phyloP scores from a whole-genome alignment of 2,888 invertebrate genomes.

The Galerucella pusilla region DNA sequence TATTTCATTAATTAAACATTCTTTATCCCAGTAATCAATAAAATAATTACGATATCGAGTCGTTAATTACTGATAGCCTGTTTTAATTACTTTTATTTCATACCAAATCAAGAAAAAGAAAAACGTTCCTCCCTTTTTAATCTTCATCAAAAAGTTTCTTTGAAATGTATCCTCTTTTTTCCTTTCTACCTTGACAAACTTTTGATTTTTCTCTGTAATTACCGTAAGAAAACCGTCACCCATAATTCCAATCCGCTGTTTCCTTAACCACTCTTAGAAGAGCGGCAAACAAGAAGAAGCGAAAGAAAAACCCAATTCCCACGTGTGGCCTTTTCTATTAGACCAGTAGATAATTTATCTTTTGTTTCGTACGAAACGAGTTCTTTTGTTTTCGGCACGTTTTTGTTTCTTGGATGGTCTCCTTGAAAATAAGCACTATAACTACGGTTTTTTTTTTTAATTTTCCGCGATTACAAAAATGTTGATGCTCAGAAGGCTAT shows the following conservation, averaged over 20 bases:
- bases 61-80: no score
- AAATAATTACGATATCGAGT: no score
- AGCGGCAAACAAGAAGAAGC: slow-evolving; percentile 22
- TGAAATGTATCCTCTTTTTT: background rate
- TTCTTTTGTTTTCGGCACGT: slow-evolving; percentile 46
- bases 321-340: slow-evolving; percentile 54
- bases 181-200: background rate
- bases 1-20: no score
- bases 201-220: background rate
- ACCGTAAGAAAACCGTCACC: slow-evolving; percentile 4
- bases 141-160: background rate
- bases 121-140: background rate
- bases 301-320: slow-evolving; percentile 44
- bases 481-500: slow-evolving; percentile 40
- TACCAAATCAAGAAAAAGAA: background rate
- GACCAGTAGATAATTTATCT: slow-evolving; percentile 59
- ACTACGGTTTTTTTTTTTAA: slow-evolving; percentile 47
- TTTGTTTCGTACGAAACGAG: slow-evolving; percentile 49
- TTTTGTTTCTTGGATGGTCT: slow-evolving; percentile 52
- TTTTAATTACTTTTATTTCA: background rate
- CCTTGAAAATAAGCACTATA: slow-evolving; percentile 47
- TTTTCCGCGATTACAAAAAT: slow-evolving; percentile 44
- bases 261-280: slow-evolving; percentile 43
- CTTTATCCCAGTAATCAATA: no score
- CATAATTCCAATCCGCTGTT: slow-evolving; percentile 34